phyloP scores from a whole-genome alignment of 1,140 invertebrate genomes.

The Megalonaias nervosa region DNA sequence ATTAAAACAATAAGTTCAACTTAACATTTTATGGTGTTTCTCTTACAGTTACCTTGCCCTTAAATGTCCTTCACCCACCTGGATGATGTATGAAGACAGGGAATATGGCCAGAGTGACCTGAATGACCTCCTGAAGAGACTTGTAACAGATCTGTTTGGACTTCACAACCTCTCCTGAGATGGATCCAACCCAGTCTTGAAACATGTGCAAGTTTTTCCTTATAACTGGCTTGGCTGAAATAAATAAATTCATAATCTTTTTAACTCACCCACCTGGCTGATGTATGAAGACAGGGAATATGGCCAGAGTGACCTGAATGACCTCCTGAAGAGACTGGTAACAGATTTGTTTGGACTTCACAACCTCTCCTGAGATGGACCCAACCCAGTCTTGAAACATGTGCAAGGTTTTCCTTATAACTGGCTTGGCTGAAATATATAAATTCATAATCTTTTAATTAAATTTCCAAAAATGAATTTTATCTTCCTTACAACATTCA shows the following conservation, averaged over 20 bases:
- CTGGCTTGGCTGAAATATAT: slow-evolving; percentile 67
- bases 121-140: slow-evolving; percentile 68
- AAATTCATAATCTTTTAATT: background rate
- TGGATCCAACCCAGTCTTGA: slow-evolving; percentile 71
- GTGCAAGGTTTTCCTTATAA: slow-evolving; percentile 69
- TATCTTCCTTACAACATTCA: background rate
- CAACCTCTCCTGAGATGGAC: slow-evolving; percentile 71
- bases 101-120: slow-evolving; percentile 73
- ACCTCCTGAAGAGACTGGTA: slow-evolving; percentile 66
- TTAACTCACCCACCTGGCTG: slow-evolving; percentile 65
- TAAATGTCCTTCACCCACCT: slow-evolving; percentile 36
- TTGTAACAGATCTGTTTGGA: slow-evolving; percentile 77
- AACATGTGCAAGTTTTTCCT: slow-evolving; percentile 70
- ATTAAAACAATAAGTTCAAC: too few species aligned
- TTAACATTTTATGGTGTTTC: too few species aligned
- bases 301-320: slow-evolving; percentile 71
- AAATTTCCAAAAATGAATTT: background rate
- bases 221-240: slow-evolving; percentile 70
- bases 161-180: slow-evolving; percentile 72
- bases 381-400: slow-evolving; percentile 72
- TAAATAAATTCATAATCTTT: slow-evolving; percentile 18
- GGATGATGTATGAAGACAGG: slow-evolving; percentile 72
- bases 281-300: slow-evolving; percentile 74
- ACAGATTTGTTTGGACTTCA: slow-evolving; percentile 77
- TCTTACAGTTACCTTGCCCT: too few species aligned